Conservation (phyloP, 2,797 vertebrate species). For the Sparus aurata region DNA sequence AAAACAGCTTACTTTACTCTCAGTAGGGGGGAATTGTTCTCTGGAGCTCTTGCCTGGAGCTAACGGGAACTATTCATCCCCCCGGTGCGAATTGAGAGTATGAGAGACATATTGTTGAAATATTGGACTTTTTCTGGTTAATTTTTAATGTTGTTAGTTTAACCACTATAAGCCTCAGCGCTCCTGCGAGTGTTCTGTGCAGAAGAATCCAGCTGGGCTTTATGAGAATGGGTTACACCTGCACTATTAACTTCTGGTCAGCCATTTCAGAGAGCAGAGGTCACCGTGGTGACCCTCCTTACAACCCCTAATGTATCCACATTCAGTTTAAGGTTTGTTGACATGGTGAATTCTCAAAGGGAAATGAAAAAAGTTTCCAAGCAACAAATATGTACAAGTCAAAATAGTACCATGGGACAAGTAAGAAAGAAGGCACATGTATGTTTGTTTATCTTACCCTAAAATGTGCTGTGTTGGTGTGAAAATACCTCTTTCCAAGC, state of each 20-base stretch:
- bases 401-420: neutral
- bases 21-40: conserved; percentile 7
- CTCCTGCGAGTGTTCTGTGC: conserved; percentile 16
- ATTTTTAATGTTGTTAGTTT: conserved; percentile 55
- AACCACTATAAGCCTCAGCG: conserved; percentile 17
- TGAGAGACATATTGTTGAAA: conserved; percentile 31
- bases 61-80: conserved; percentile 14
- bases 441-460: neutral
- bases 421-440: neutral
- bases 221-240: conserved; percentile 19
- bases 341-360: neutral
- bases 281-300: neutral
- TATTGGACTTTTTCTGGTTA: conserved; percentile 33
- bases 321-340: neutral
- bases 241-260: neutral
- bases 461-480: no score
- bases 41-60: conserved; percentile 15
- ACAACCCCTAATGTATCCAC: neutral
- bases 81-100: conserved; percentile 7
- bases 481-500: neutral
- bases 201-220: conserved; percentile 3
- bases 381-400: neutral
- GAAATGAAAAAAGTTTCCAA: neutral
- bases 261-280: conserved; percentile 10
- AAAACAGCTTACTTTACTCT: conserved; percentile 14